These are phyloP conservation scores for Propsilocerus akamusi DNA, from an alignment of 1,140 invertebrate genomes.

Conservation along the genomic window DNA sequence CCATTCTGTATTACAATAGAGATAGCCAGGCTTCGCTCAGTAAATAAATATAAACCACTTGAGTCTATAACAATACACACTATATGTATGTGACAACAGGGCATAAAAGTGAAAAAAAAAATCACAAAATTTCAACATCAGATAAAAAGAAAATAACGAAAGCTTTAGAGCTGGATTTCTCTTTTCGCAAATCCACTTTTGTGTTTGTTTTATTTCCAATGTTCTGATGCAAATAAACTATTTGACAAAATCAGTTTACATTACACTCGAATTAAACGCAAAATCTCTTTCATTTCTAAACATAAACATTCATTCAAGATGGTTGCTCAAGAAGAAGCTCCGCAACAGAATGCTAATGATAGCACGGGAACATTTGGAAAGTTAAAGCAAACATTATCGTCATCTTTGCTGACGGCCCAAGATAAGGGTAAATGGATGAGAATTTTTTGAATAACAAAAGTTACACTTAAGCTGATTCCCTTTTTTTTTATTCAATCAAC, in stretches of 20 bases:
- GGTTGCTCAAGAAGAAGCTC: conserved; percentile 51
- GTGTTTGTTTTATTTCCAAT: conserved; percentile 19
- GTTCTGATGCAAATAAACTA: conserved; percentile 19
- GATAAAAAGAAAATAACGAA: background rate
- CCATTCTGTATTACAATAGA: no score
- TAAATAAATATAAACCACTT: no score
- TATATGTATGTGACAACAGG: no score
- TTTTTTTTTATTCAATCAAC: no score
- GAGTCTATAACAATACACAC: no score
- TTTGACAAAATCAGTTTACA: conserved; percentile 13
- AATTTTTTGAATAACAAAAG: no score
- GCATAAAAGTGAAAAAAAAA: no score
- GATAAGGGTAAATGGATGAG: conserved; percentile 68
- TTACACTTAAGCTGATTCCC: no score
- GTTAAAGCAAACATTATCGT: conserved; percentile 55
- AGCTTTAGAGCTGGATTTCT: conserved; percentile 7
- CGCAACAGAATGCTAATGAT: conserved; percentile 28
- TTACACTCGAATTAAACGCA: background rate
- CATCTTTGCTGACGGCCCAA: conserved; percentile 58
- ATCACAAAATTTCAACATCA: no score
- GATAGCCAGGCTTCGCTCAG: no score
- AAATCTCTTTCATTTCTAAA: background rate
- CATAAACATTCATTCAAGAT: conserved; percentile 35
- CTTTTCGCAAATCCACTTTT: conserved; percentile 16
- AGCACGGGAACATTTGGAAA: conserved; percentile 53